phyloP scores from a whole-genome alignment of 2,113 vertebrate species.

The Pholis gunnellus region DNA sequence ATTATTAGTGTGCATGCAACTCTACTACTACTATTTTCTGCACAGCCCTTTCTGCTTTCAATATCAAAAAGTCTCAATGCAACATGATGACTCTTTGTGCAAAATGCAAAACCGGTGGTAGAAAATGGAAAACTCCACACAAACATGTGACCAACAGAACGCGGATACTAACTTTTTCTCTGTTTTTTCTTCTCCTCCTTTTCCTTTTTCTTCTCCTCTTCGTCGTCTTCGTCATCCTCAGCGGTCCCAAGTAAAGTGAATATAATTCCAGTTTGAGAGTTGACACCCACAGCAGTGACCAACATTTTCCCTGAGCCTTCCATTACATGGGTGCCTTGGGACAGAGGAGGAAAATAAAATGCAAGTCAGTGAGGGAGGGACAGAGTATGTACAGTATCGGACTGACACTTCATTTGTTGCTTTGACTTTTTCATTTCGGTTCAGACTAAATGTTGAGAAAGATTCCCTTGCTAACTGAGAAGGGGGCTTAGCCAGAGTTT shows the following conservation, averaged over 20 bases:
- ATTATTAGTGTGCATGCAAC: neutral
- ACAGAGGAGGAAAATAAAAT: conserved; percentile 54
- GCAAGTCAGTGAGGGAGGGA: conserved; percentile 32
- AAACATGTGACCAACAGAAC: conserved; percentile 9
- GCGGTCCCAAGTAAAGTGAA: conserved; percentile 94
- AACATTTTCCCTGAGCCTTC: conserved; percentile 99
- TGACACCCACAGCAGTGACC: conserved; percentile 96
- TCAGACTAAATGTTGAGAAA: conserved; percentile 19
- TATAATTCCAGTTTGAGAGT: conserved; percentile 99
- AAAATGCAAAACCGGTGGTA: conserved; percentile 5
- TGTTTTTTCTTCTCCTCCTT: conserved; percentile 96
- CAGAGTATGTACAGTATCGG: conserved; percentile 6
- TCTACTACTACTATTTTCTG: neutral
- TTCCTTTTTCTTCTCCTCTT: conserved; percentile 91
- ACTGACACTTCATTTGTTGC: conserved; percentile 21
- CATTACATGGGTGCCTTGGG: conserved; percentile 97
- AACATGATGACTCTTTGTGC: neutral
- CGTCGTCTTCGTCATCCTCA: conserved; percentile 94
- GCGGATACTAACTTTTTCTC: conserved; percentile 91
- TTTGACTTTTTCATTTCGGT: conserved; percentile 27
- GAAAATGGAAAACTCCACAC: neutral
- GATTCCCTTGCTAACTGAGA: conserved; percentile 35
- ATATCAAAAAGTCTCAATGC: neutral
- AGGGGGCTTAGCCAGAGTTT: conserved; percentile 16
- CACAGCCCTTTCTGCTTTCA: neutral